Evolutionary conservation across 2,797 vertebrate species (phyloP).

Genomic region (Arrhamphus sclerolepis): DNA sequence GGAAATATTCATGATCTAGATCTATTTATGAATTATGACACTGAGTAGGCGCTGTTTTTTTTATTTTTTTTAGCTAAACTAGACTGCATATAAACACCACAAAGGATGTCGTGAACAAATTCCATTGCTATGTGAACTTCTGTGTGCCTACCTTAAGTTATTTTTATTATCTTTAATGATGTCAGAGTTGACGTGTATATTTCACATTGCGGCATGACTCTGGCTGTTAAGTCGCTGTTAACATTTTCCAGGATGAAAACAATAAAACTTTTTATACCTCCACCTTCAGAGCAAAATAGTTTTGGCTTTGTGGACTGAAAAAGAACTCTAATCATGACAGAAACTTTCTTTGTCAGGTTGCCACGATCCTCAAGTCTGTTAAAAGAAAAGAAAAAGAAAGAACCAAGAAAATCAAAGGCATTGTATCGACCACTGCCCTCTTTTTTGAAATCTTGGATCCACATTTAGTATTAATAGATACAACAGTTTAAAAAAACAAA

Average conservation of each 20-base stretch:
- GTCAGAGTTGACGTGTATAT: not conserved
- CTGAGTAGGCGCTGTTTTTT: conserved; percentile 1
- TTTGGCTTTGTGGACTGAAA: conserved; percentile 56
- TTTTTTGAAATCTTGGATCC: conserved; percentile 44
- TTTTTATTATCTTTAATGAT: not conserved
- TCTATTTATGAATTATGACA: conserved; percentile 21
- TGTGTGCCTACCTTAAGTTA: too few species aligned
- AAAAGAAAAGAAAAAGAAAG: conserved; percentile 49
- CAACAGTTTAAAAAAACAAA: conserved; percentile 14
- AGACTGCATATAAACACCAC: not conserved
- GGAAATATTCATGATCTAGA: conserved; percentile 16
- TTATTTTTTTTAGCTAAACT: conserved; percentile 5
- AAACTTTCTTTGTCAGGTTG: conserved; percentile 70
- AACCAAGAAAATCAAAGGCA: conserved; percentile 50
- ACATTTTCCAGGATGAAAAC: not conserved
- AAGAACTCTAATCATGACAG: conserved; percentile 67
- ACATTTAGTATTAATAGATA: conserved; percentile 36
- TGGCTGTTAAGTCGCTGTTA: conserved; percentile 16
- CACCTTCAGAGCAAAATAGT: conserved; percentile 32
- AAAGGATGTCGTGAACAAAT: too few species aligned
- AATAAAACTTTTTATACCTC: conserved; percentile 32
- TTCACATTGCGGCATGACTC: conserved; percentile 1
- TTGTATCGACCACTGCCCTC: conserved; percentile 34
- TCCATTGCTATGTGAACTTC: too few species aligned
- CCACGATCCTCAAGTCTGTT: conserved; percentile 56